Percentiles rank a stretch among this genome's conserved stretches.
Evolutionary conservation across 2,797 vertebrate genomes (phyloP).

Genomic region (Ammospiza maritima): DNA sequence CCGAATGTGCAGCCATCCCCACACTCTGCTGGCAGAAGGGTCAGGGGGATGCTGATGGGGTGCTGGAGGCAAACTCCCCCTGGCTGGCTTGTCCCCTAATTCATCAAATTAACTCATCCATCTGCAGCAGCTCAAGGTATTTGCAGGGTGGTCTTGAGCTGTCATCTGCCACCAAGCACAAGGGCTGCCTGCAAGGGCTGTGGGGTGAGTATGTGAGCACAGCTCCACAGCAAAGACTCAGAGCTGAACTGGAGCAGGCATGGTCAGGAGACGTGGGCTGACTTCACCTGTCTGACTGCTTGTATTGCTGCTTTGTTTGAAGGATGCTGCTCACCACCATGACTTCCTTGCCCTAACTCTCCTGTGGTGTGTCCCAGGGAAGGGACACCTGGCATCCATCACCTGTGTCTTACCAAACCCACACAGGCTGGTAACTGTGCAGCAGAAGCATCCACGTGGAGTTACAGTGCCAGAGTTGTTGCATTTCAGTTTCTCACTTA

Average conservation of each 20-base stretch:
- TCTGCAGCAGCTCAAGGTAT: not conserved
- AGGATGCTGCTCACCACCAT: not conserved
- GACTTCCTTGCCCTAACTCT: not conserved
- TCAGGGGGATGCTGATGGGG: not conserved
- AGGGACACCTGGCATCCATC: not conserved
- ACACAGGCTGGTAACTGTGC: not conserved
- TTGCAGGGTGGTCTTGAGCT: not conserved
- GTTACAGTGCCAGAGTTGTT: not conserved
- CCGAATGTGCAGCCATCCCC: not conserved
- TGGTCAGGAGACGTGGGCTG: not conserved
- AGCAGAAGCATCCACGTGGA: not conserved
- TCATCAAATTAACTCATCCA: not conserved
- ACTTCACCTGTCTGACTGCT: not conserved
- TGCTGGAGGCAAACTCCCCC: not conserved
- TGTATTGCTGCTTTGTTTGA: not conserved
- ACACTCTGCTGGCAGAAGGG: not conserved
- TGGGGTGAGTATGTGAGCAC: not conserved
- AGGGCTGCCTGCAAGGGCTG: not conserved
- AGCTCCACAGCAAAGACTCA: rapidly evolving
- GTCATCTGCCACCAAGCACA: not conserved
- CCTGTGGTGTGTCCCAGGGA: not conserved
- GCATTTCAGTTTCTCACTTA: not conserved
- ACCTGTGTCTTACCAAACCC: not conserved
- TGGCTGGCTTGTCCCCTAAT: not conserved
- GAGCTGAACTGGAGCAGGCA: not conserved